Evolutionary conservation across 2,888 invertebrate genomes (phyloP), one percentile per base, ranked within the genome.

Genomic region (Loripinus fragilis): DNA sequence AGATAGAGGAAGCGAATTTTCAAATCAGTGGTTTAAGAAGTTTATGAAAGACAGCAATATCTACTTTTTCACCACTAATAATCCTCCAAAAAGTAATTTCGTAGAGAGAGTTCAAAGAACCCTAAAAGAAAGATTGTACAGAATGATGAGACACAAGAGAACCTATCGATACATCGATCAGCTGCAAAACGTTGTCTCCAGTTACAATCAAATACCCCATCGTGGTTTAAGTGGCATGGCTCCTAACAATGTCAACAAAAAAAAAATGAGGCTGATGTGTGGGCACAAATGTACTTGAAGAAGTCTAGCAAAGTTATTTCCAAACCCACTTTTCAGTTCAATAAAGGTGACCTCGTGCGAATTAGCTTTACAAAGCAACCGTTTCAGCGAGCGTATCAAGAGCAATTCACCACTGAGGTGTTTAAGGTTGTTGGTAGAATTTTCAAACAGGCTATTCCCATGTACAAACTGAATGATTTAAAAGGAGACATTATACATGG

Each of bases 401-500:
- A 81, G 55, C 81, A 81, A 55, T 81, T 74, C 42, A 81, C 78
- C 12, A 78, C 76, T 0, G 78, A 78, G 41, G 81, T 81, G 38
- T 76, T 80, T 67, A 74, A 74, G 60, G 71, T 80, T 8, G 17
- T 52, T 10, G 64, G 65, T 17, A 42, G 60, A 71, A 50, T 67
- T 42, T 20, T 79, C 12, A 79, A 71, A 41, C 75, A 79, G 64
- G 79, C 67, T 0, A 74, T 78, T 71, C 71, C 78, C 15, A 71
- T 74, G 74, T 78, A 74, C 28, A 60, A 64, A 15, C 23, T 78
- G 10, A 55, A 23, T 8, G 78, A 78, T 71, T 45, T 78, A 55
- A 71, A 74, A 28, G 71, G 33, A 25, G 78, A 78, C 25, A 17
- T 5, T 28, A 71, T 78, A 2, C 71, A 74, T 12, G 74, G 78